phyloP scores from a whole-genome alignment of 2,888 invertebrate genomes.

The Heliconius erato region DNA sequence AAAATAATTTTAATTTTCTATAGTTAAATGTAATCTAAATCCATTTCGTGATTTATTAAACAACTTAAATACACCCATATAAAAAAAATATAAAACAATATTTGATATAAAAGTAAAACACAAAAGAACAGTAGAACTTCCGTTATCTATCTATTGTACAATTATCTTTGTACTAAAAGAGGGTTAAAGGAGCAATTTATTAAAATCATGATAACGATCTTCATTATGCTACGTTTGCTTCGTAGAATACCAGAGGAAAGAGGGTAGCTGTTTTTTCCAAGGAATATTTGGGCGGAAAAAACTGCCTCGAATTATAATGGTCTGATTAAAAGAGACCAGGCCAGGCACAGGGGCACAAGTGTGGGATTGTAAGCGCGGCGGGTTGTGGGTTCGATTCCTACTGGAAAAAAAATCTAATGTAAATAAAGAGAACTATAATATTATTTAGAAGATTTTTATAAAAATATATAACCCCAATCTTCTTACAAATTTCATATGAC shows the following conservation, averaged over 20 bases:
- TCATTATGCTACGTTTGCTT: constrained; percentile 55
- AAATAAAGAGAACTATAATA: too few relatives aligned
- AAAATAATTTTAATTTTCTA: neutral
- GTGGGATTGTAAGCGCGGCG: too few relatives aligned
- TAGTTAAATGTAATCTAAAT: neutral
- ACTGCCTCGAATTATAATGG: too few relatives aligned
- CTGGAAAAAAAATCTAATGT: too few relatives aligned
- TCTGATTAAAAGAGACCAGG: too few relatives aligned
- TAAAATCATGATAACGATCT: constrained; percentile 72
- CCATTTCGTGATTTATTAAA: neutral
- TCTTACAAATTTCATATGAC: neutral
- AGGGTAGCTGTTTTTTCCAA: too few relatives aligned
- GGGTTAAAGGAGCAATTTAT: constrained; percentile 64
- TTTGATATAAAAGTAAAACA: constrained; percentile 8
- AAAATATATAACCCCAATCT: neutral
- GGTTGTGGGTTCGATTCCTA: too few relatives aligned
- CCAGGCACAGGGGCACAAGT: too few relatives aligned
- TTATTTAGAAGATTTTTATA: neutral
- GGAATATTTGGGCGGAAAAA: too few relatives aligned
- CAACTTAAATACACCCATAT: neutral
- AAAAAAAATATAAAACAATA: constrained; percentile 2
- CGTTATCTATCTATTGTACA: constrained; percentile 22
- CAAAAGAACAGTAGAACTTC: constrained; percentile 18
- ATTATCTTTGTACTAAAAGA: constrained; percentile 40
- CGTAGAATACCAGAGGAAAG: constrained; percentile 39